Percentiles rank a stretch among this genome's conserved stretches.
These are phyloP conservation scores for Platycheirus rosarum DNA, from an alignment of 2,888 invertebrate species.

Conservation along the genomic window DNA sequence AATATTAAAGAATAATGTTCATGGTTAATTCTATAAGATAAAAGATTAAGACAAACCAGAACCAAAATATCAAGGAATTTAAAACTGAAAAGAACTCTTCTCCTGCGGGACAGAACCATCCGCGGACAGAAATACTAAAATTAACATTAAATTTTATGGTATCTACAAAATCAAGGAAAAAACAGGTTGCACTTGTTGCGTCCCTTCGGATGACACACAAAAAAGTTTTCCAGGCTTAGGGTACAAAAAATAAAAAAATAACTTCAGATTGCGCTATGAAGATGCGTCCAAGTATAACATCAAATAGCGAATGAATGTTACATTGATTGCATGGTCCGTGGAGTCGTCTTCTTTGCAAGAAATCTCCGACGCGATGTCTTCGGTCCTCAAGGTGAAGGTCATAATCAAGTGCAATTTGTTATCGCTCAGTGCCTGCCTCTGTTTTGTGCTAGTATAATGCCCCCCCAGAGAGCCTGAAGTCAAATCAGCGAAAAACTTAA, in stretches of 20 bases:
- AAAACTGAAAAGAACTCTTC: slow-evolving; percentile 8
- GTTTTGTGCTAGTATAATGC: background rate
- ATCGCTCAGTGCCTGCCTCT: slow-evolving; percentile 16
- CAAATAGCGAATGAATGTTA: slow-evolving; percentile 54
- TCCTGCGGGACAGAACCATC: background rate
- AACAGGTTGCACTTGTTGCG: slow-evolving; percentile 51
- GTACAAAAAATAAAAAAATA: no score
- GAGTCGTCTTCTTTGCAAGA: slow-evolving; percentile 26
- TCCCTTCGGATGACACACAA: slow-evolving; percentile 42
- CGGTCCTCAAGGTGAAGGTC: slow-evolving; percentile 62
- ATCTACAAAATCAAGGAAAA: slow-evolving; percentile 15
- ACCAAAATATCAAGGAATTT: slow-evolving; percentile 14
- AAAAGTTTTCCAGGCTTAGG: slow-evolving; percentile 3
- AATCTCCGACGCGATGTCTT: slow-evolving; percentile 25
- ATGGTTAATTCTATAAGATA: no score
- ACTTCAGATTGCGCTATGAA: slow-evolving; percentile 34
- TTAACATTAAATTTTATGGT: slow-evolving; percentile 61
- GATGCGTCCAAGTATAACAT: slow-evolving; percentile 24
- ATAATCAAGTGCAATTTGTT: slow-evolving; percentile 70
- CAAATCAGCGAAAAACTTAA: slow-evolving; percentile 46
- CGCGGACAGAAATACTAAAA: slow-evolving; percentile 16
- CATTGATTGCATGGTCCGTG: slow-evolving; percentile 53
- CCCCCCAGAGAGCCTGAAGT: slow-evolving; percentile 18
- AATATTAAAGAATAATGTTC: slow-evolving; percentile 13
- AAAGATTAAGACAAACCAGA: slow-evolving; percentile 25